phyloP scores from a whole-genome alignment of 2,797 vertebrate species.

The Xenopus petersii region DNA sequence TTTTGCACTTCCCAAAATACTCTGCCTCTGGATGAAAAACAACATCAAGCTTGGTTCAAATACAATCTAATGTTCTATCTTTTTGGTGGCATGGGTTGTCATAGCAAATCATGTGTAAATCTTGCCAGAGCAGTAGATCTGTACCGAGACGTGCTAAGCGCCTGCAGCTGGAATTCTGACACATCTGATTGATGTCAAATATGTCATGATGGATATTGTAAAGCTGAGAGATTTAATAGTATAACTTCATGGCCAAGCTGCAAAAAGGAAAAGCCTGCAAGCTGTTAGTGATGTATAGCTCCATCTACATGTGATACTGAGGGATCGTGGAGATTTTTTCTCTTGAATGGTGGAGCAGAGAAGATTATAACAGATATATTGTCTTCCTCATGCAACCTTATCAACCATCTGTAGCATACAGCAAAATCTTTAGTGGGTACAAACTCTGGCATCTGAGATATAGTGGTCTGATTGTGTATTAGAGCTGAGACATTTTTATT shows the following conservation, averaged over 20 bases:
- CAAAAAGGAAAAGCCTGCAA: constrained; percentile 64
- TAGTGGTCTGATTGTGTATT: too few relatives aligned
- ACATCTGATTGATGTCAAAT: constrained; percentile 78
- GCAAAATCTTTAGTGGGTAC: too few relatives aligned
- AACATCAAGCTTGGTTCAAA: not conserved
- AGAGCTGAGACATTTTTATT: too few relatives aligned
- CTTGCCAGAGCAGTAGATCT: not conserved
- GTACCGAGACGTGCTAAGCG: not conserved
- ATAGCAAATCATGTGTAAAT: constrained; percentile 11
- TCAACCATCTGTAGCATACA: too few relatives aligned
- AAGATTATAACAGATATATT: too few relatives aligned
- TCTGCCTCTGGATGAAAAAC: too few relatives aligned
- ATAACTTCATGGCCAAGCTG: constrained; percentile 66
- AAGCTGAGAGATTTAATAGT: constrained; percentile 73
- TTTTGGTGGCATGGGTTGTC: not conserved
- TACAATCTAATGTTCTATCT: not conserved
- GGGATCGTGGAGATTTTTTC: too few relatives aligned
- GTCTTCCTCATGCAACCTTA: too few relatives aligned
- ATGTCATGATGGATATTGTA: constrained; percentile 77
- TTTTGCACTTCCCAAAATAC: too few relatives aligned
- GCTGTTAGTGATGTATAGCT: constrained; percentile 70
- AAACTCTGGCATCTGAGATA: too few relatives aligned
- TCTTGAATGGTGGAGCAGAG: too few relatives aligned
- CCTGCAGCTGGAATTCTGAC: constrained; percentile 71
- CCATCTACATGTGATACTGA: constrained; percentile 67